Conservation (phyloP, 1,140 invertebrate species). For the Chelonus insularis region DNA sequence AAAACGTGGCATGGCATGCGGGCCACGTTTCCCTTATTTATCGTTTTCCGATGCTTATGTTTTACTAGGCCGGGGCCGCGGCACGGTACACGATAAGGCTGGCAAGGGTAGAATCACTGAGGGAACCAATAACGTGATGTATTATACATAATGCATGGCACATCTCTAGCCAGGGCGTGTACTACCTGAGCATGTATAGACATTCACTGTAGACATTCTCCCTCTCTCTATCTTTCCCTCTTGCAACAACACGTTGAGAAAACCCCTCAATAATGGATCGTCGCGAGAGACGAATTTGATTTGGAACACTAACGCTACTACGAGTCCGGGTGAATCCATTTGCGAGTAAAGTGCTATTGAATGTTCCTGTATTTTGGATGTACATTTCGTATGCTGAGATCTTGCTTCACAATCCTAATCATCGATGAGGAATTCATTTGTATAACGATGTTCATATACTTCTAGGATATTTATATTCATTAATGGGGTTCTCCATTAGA, state of each 20-base stretch:
- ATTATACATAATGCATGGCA: constrained; percentile 61
- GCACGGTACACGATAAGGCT: constrained; percentile 53
- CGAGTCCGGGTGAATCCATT: constrained; percentile 20
- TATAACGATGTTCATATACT: too few relatives aligned
- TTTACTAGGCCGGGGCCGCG: constrained; percentile 51
- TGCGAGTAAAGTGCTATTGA: constrained; percentile 20
- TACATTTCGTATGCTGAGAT: not conserved
- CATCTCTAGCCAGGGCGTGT: constrained; percentile 26
- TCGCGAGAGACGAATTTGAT: constrained; percentile 23
- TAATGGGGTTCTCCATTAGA: too few relatives aligned
- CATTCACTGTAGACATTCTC: constrained; percentile 16
- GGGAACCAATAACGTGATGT: constrained; percentile 61
- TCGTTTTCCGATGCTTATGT: constrained; percentile 61
- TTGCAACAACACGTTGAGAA: not conserved
- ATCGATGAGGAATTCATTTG: too few relatives aligned
- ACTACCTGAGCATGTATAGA: constrained; percentile 23
- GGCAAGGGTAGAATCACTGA: constrained; percentile 59
- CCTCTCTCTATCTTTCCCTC: not conserved
- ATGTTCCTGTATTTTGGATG: constrained; percentile 18
- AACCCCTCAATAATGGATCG: constrained; percentile 21
- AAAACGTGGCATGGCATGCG: constrained; percentile 46
- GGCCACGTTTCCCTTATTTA: constrained; percentile 60
- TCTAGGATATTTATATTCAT: too few relatives aligned
- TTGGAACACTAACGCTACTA: constrained; percentile 7
- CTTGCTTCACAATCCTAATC: constrained; percentile 6